Conservation (phyloP, 2,797 vertebrate species). For the Karalla daura region DNA sequence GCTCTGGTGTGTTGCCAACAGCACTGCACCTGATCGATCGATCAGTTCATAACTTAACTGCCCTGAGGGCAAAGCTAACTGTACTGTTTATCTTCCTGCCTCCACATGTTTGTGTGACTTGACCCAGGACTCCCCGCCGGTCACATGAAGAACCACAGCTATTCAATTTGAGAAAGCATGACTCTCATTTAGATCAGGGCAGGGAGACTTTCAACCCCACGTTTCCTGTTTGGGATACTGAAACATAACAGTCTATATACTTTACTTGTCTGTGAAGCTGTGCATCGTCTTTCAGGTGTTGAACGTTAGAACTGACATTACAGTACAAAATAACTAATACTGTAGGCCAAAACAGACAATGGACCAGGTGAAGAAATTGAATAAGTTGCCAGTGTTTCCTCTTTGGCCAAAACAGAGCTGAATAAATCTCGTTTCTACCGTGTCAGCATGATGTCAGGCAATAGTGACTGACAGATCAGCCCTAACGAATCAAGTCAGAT, state of each 20-base stretch:
- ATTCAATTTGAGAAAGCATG: slow-evolving; percentile 75
- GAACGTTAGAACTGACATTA: no score
- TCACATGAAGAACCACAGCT: slow-evolving; percentile 72
- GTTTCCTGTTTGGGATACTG: not conserved
- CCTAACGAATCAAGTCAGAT: no score
- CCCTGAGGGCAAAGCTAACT: not conserved
- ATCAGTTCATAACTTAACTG: not conserved
- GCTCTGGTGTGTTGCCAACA: not conserved
- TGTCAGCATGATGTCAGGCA: not conserved
- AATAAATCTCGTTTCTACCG: not conserved
- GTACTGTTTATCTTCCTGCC: not conserved
- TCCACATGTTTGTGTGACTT: slow-evolving; percentile 7
- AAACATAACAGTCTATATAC: no score
- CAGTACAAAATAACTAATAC: no score
- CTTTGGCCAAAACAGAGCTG: fast-evolving
- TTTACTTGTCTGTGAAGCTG: no score
- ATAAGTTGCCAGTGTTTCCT: not conserved
- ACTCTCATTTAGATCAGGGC: slow-evolving; percentile 62
- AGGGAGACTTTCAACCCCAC: slow-evolving; percentile 23
- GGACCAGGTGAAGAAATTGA: no score
- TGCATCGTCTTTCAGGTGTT: no score
- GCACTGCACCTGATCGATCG: not conserved
- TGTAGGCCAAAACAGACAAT: not conserved
- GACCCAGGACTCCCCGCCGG: slow-evolving; percentile 9
- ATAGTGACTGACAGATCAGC: not conserved